Base-by-base conservation (phyloP, 2,113 vertebrate species). In the Nanorana parkeri region DNA sequence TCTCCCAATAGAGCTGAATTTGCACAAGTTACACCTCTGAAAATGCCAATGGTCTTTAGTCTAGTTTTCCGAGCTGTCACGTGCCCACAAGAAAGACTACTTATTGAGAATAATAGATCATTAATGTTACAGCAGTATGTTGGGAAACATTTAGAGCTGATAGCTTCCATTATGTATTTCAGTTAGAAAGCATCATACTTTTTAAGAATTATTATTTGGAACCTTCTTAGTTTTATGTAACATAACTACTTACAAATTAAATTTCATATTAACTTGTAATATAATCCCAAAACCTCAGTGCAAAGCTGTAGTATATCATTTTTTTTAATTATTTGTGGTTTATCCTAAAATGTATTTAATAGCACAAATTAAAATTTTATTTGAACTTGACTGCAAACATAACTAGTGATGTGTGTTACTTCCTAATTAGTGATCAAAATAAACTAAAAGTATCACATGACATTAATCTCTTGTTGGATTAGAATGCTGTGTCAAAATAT, bases 1-100 rank as follows among this genome's bases (percentile, higher is more conserved):
- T 88, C 90, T 99, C 96, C 96, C 96, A 95, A 94, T 94, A 96
- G 97, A 96, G 96, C 96, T 95, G 96, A 97, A 97, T 95, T 93
- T 96, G 94, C 95, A 96, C 94, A 94, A 96, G 92, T 94, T 94
- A 93, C 91, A 94, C 93, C 91, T 94, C 90, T 91, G 92, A 92
- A 96, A 96, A 95, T 95, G 94, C 95, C 94, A 96, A 96, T 94
- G 94, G 92, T 94, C 93, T 94, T 93, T 93, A 93, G 94, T 94
- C 93, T 95, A 95, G 95, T 94, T 94, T 93, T 94, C 93, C 92
- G 90, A 92, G 92, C 94, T 96, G 95, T 95, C 95, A 96, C 92
- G 94, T 93, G 64, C 21, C 47, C 89, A 89, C 86, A 91, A 91
- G 89, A 91, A 92, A 93, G 92, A 93, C 92, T 93, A 92, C 91